Conservation (phyloP, 2,888 invertebrate genomes). For the Coenonympha glycerion region DNA sequence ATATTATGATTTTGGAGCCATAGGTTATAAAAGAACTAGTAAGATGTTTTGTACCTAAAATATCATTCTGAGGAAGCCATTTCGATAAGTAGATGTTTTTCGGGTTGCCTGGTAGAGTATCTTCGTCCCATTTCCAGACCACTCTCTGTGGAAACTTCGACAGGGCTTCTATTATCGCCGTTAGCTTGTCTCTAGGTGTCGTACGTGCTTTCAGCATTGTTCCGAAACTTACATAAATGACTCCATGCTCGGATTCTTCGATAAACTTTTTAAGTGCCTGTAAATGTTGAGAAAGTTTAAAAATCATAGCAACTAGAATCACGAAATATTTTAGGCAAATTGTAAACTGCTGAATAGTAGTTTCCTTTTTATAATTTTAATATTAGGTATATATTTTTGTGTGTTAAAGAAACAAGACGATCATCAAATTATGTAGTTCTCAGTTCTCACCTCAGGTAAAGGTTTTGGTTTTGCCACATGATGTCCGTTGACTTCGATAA, state of each 20-base stretch:
- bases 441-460: slow-evolving; percentile 23
- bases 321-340: no score
- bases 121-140: slow-evolving; percentile 84
- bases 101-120: slow-evolving; percentile 69
- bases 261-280: slow-evolving; percentile 79
- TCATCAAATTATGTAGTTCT: no score
- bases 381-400: no score
- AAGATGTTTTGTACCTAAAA: slow-evolving; percentile 78
- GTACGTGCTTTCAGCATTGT: slow-evolving; percentile 81
- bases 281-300: slow-evolving; percentile 8
- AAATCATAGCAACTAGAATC: no score
- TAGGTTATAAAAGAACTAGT: no score
- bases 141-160: slow-evolving; percentile 79
- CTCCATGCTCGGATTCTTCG: slow-evolving; percentile 78
- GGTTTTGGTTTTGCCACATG: slow-evolving; percentile 54
- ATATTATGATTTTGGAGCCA: no score
- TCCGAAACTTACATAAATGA: slow-evolving; percentile 85
- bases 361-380: no score
- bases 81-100: slow-evolving; percentile 74
- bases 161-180: slow-evolving; percentile 78
- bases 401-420: no score
- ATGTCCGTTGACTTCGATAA: slow-evolving; percentile 79
- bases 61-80: slow-evolving; percentile 81
- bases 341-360: no score
- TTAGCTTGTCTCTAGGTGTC: slow-evolving; percentile 75